Conservation (phyloP, 2,113 vertebrate species). For the Sylvietta virens region DNA sequence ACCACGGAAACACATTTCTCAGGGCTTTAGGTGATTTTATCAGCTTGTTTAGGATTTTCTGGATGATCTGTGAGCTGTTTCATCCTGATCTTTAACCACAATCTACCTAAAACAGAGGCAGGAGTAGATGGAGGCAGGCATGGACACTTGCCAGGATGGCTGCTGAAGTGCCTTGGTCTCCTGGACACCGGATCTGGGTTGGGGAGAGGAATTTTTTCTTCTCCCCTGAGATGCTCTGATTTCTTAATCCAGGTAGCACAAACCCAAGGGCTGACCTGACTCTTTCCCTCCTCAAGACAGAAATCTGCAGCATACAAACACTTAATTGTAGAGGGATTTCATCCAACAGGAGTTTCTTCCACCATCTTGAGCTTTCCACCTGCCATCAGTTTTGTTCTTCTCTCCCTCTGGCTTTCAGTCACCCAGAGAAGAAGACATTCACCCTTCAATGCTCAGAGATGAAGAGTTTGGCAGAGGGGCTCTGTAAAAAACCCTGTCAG, state of each 20-base stretch:
- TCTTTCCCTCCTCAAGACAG: neutral
- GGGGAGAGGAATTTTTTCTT: neutral
- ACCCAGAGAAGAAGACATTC: neutral
- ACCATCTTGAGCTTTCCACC: neutral
- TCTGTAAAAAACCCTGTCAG: neutral
- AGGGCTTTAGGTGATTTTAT: neutral
- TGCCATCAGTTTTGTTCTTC: neutral
- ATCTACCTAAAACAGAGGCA: neutral
- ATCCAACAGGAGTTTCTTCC: neutral
- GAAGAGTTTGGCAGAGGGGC: neutral
- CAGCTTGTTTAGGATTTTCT: neutral
- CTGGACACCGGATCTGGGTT: neutral
- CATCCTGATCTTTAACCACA: neutral
- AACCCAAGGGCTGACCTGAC: neutral
- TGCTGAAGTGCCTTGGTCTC: neutral
- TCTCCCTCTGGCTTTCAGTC: neutral
- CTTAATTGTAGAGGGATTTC: neutral
- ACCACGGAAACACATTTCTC: neutral
- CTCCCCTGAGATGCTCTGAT: neutral
- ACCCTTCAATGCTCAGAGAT: neutral
- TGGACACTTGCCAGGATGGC: rapidly evolving
- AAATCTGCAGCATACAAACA: neutral
- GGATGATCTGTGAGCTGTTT: neutral
- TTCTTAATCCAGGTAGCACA: neutral
- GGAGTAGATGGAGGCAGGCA: neutral